Evolutionary conservation across 2,888 invertebrate species (phyloP).

Genomic region (Clostera curtula): DNA sequence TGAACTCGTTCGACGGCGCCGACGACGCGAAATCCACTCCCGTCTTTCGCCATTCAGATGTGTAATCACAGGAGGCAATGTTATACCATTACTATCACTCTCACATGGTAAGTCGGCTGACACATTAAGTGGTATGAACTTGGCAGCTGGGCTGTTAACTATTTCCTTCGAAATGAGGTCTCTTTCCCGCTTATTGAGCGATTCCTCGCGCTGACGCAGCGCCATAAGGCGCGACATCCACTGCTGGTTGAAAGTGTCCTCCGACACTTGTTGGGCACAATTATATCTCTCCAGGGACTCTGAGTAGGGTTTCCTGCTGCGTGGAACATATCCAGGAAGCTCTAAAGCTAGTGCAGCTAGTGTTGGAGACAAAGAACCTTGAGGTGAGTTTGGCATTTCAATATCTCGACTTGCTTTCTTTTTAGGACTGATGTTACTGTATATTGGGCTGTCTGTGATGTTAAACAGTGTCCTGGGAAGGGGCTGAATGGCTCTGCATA

Average conservation of each 20-base stretch:
- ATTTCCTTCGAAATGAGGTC: conserved; percentile 62
- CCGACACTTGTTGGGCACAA: conserved; percentile 66
- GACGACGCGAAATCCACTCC: conserved; percentile 37
- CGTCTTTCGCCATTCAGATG: conserved; percentile 26
- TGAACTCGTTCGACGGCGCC: conserved; percentile 39
- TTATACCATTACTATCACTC: conserved; percentile 52
- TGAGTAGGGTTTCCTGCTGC: conserved; percentile 46
- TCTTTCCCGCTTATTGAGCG: conserved; percentile 66
- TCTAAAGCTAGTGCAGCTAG: conserved; percentile 62
- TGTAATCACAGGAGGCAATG: conserved; percentile 50
- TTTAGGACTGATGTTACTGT: conserved; percentile 49
- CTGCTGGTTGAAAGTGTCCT: conserved; percentile 70
- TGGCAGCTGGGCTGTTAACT: conserved; percentile 48
- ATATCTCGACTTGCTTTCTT: conserved; percentile 21
- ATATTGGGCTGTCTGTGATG: conserved; percentile 47
- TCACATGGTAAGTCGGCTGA: conserved; percentile 21
- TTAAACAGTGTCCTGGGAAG: conserved; percentile 42
- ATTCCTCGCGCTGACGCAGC: conserved; percentile 67
- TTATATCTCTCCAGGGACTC: conserved; percentile 37
- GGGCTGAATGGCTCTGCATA: conserved; percentile 42
- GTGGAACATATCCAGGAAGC: conserved; percentile 64
- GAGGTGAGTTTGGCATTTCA: conserved; percentile 23
- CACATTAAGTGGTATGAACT: conserved; percentile 37
- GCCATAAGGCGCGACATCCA: conserved; percentile 74
- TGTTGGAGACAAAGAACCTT: conserved; percentile 53